phyloP scores from a whole-genome alignment of 2,113 vertebrate genomes.

The Notiomystis cincta region DNA sequence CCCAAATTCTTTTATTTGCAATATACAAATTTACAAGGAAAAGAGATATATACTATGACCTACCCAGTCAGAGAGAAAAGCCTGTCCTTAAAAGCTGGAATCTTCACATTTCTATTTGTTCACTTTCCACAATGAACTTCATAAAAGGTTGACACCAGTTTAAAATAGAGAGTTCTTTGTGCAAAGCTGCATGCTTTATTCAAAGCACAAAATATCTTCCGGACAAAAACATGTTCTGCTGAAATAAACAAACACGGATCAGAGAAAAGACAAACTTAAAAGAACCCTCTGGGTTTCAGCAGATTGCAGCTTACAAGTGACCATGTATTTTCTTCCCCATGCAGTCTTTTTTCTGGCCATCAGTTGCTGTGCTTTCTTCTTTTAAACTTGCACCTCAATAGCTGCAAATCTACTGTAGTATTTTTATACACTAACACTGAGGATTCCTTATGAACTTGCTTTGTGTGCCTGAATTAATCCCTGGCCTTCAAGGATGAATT shows the following conservation, averaged over 20 bases:
- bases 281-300: slow-evolving; percentile 18
- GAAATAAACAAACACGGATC: slow-evolving; percentile 17
- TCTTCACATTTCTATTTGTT: neutral
- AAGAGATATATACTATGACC: neutral
- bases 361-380: neutral
- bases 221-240: slow-evolving; percentile 28
- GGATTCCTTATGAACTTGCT: neutral
- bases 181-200: neutral
- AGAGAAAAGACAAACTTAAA: slow-evolving; percentile 38
- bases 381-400: neutral
- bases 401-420: neutral
- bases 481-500: neutral
- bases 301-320: slow-evolving; percentile 14
- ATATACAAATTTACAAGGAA: neutral
- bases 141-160: neutral
- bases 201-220: neutral
- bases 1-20: neutral
- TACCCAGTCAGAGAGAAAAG: neutral
- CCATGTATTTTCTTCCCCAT: neutral
- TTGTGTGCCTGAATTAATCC: neutral
- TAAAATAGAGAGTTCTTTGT: slow-evolving; percentile 3
- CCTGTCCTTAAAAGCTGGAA: neutral
- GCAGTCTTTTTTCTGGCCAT: neutral
- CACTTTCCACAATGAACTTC: neutral
- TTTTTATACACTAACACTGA: neutral